Percentiles rank a stretch among this genome's conserved stretches.
Evolutionary conservation across 2,797 vertebrate genomes (phyloP).

Genomic region (Hapalemur alaotrensis): DNA sequence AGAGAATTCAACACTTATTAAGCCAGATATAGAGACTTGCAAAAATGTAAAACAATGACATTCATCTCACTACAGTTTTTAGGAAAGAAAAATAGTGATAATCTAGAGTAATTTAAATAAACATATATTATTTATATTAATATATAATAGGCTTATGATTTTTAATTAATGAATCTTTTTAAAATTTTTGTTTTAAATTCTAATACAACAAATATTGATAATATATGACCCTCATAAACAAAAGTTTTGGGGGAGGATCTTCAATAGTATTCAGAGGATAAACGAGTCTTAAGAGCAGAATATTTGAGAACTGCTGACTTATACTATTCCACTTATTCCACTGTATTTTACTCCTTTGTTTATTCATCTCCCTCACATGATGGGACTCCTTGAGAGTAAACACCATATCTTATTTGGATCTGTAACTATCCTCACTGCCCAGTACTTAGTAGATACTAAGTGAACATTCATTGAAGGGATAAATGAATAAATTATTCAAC

Average conservation of each 20-base stretch:
- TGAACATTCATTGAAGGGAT: background rate
- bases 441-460: background rate
- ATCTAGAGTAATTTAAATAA: background rate
- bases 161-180: constrained; percentile 5
- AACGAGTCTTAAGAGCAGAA: background rate
- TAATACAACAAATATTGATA: background rate
- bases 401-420: background rate
- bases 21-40: background rate
- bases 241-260: background rate
- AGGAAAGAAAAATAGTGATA: background rate
- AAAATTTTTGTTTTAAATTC: background rate
- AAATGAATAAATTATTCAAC: background rate
- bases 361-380: background rate
- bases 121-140: background rate
- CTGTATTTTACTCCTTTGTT: background rate
- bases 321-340: background rate
- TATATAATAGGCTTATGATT: background rate
- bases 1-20: background rate
- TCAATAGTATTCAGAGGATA: background rate
- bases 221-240: background rate
- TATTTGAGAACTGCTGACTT: background rate
- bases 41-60: background rate
- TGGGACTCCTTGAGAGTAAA: background rate
- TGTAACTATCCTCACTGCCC: background rate
- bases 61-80: background rate